A percentile compares a stretch with the other conserved stretches of the same genome.
Conservation (phyloP, 64 coral and sea anemone genomes). For the Montipora sp. region DNA sequence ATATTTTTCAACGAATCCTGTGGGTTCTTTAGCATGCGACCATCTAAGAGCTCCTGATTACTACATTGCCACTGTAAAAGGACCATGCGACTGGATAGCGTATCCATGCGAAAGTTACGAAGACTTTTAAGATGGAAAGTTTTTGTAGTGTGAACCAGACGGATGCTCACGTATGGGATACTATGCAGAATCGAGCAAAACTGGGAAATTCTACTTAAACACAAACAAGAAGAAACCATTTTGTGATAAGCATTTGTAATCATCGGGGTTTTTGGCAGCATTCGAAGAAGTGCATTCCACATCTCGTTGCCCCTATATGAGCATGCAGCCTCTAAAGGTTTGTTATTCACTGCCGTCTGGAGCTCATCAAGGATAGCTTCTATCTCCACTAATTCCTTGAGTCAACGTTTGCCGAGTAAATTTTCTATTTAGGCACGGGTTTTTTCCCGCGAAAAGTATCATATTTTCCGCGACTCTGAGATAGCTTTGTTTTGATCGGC, state of each 20-base stretch:
- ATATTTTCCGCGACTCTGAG: too few species aligned
- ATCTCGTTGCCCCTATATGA: too few species aligned
- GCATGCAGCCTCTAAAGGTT: too few species aligned
- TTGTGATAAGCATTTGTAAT: constrained; percentile 22
- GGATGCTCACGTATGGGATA: constrained; percentile 54
- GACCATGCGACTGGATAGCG: constrained; percentile 38
- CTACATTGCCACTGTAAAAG: constrained; percentile 20
- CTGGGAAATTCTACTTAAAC: constrained; percentile 37
- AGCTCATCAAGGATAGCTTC: too few species aligned
- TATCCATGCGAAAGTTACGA: constrained; percentile 20
- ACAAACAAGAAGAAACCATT: constrained; percentile 33
- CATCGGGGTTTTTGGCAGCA: too few species aligned
- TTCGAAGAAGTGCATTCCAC: too few species aligned
- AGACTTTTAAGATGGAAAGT: constrained; percentile 30
- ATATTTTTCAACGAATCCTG: not conserved
- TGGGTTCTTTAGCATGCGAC: not conserved
- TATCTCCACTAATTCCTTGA: too few species aligned
- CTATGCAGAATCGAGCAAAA: constrained; percentile 6
- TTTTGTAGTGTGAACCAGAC: not conserved
- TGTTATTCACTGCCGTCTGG: too few species aligned
- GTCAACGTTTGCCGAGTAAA: too few species aligned
- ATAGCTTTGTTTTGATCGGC: too few species aligned
- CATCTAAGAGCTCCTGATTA: constrained; percentile 39
- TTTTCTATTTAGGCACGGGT: too few species aligned
- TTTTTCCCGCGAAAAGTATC: too few species aligned